Evolutionary conservation across 2,113 vertebrate genomes (phyloP), one percentile per base, ranked within the genome.

Genomic region (Callionymus lyra): DNA sequence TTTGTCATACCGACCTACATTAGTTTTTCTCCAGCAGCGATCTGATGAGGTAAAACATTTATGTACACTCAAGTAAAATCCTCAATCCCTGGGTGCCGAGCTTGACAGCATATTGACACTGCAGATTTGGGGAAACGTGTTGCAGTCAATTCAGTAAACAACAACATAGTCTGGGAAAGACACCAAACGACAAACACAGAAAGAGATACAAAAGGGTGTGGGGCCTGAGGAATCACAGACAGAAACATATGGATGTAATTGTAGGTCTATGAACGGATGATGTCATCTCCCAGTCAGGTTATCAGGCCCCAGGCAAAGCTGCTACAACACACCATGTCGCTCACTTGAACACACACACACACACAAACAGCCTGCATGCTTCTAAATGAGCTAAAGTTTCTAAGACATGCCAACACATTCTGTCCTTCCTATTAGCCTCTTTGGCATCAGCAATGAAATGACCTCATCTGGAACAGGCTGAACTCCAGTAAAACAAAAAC

Each of bases 241-340:
- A 40, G 11, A 63, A 33, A 71, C 81, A 81, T 75, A 63, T 78
- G 81, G 78, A 76, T 76, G 70, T 60, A 73, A 80, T 83, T 76
- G 60, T 62, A 51, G 44, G 55, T 50, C 52, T 27, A 63, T 63
- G 62, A 80, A 68, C 44, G 71, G 63, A 76, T 82, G 77, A 78
- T 65, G 74, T 78, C 72, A 80, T 77, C 72, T 74, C 70, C 36
- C 65, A 75, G 72, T 78, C 69, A 74, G 76, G 74, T 83, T 81
- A 79, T 83, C 78, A 63, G 65, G 74, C 74, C 68, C 57, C 46
- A 69, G 67, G 74, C 68, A 59, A 59, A 48, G 38, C 41, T 27
- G 76, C 63, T 55, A 63, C 54, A 60, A 68, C 56, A 53, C 56
- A 66, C 11, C 16, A 37, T 18, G 19, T 44, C 6, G 37, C 41